These are phyloP conservation scores for Cossypha polioptera DNA, from an alignment of 2,797 vertebrate species.

Conservation along the genomic window DNA sequence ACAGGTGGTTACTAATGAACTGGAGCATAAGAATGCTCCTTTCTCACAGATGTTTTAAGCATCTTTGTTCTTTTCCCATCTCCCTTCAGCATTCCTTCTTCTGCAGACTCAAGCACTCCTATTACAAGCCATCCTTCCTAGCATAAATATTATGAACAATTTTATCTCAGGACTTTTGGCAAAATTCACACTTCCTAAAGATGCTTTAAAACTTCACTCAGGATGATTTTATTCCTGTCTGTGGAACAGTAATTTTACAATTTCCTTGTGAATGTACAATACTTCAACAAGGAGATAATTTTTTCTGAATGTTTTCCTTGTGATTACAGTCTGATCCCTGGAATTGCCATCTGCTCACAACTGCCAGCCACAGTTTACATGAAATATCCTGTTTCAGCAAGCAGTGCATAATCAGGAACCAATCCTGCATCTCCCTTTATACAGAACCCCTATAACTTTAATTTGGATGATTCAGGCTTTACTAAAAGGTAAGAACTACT, in stretches of 20 bases:
- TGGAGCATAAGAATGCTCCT: not conserved
- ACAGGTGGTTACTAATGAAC: not conserved
- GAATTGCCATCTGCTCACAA: not conserved
- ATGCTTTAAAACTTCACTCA: not conserved
- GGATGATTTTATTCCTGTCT: not conserved
- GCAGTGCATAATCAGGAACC: accelerated
- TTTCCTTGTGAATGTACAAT: not conserved
- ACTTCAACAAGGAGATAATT: not conserved
- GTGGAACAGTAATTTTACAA: not conserved
- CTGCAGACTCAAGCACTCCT: not conserved
- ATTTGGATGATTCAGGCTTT: not conserved
- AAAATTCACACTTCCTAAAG: not conserved
- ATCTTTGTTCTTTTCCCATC: not conserved
- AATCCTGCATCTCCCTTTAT: not conserved
- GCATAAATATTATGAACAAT: not conserved
- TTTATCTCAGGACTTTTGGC: not conserved
- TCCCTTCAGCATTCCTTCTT: not conserved
- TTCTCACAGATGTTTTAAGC: not conserved
- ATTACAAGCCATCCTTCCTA: not conserved
- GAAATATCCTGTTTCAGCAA: not conserved
- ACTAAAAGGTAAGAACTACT: not conserved
- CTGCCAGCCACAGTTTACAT: not conserved
- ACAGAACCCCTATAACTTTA: not conserved
- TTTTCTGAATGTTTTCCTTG: not conserved
- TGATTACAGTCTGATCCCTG: not conserved